Percentiles rank a stretch among this genome's conserved stretches.
Conservation (phyloP, 2,113 vertebrate genomes). For the Fulica atra region DNA sequence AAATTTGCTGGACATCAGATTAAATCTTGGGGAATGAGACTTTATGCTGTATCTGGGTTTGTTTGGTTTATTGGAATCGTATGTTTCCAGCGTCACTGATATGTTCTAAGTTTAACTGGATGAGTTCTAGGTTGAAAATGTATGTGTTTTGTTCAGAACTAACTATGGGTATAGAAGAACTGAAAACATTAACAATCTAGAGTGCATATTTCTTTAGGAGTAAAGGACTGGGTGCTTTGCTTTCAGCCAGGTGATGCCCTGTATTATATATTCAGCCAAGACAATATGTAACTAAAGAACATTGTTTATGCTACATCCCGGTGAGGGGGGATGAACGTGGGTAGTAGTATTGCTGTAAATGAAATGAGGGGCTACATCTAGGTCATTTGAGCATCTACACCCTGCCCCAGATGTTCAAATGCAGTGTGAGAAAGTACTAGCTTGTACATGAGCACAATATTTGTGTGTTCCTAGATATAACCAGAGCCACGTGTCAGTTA, state of each 20-base stretch:
- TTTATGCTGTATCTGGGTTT: not conserved
- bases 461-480: not conserved
- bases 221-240: not conserved
- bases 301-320: not conserved
- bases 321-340: not conserved
- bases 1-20: not conserved
- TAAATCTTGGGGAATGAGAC: not conserved
- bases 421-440: not conserved
- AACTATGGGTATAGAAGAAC: not conserved
- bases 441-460: fast-evolving
- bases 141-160: not conserved
- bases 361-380: not conserved
- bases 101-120: not conserved
- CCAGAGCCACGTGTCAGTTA: not conserved
- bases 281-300: not conserved
- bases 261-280: not conserved
- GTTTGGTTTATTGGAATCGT: not conserved
- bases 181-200: not conserved
- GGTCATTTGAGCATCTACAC: not conserved
- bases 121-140: not conserved
- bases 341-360: not conserved
- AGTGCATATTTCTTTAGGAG: not conserved
- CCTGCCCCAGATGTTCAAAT: not conserved
- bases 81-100: not conserved
- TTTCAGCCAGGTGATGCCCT: not conserved